phyloP scores from a whole-genome alignment of 1,140 invertebrate genomes.

The Rhagoletis pomonella region DNA sequence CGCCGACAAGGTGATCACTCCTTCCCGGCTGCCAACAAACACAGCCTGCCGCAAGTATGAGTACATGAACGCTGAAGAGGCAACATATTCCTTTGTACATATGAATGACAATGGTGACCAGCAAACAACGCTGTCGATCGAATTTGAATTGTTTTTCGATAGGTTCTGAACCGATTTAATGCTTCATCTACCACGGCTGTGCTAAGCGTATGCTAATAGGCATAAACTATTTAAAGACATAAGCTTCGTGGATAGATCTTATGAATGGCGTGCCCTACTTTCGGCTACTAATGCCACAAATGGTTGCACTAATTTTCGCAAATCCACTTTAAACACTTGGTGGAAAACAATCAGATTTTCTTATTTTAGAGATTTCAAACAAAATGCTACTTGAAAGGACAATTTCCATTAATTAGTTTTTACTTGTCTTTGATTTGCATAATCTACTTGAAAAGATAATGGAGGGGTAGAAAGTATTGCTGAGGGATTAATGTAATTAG shows the following conservation, averaged over 20 bases:
- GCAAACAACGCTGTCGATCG: background rate
- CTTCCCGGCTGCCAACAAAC: background rate
- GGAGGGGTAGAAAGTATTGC: background rate
- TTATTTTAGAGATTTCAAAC: constrained; percentile 16
- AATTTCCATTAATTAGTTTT: constrained; percentile 37
- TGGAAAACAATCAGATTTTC: constrained; percentile 6
- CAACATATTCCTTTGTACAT: background rate
- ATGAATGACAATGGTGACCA: background rate
- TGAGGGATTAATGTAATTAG: background rate
- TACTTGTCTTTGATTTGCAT: background rate
- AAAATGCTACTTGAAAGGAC: constrained; percentile 9
- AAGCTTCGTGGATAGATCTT: background rate
- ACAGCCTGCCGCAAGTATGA: background rate
- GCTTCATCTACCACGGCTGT: background rate
- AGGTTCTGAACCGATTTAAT: background rate
- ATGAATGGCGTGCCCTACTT: background rate
- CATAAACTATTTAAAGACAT: constrained; percentile 4
- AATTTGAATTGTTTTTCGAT: constrained; percentile 16
- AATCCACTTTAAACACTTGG: constrained; percentile 8
- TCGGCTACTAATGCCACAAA: background rate
- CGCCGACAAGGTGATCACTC: constrained; percentile 26
- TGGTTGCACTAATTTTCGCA: constrained; percentile 39
- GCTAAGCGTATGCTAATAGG: background rate
- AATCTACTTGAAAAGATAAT: background rate
- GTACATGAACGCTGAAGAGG: background rate